A percentile compares a stretch with the other conserved stretches of the same genome.
Evolutionary conservation across 2,888 invertebrate species (phyloP).

Genomic region (Agrochola litura): DNA sequence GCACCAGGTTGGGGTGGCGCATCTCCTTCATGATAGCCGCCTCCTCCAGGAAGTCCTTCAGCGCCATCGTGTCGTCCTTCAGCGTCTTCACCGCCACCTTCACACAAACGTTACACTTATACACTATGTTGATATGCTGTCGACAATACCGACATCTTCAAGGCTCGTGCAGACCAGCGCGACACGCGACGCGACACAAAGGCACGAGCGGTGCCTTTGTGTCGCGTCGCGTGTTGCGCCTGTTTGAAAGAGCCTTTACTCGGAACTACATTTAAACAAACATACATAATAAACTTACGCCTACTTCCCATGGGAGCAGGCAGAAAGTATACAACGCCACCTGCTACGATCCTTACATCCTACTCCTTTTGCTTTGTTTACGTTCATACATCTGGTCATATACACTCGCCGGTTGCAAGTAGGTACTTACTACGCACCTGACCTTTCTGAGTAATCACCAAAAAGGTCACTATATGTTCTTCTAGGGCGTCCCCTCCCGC

Average conservation of each 20-base stretch:
- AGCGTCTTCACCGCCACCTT: conserved; percentile 98
- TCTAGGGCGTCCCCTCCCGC: neutral
- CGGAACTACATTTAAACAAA: neutral
- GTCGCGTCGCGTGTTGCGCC: too few species aligned
- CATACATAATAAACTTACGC: neutral
- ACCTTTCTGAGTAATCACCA: neutral
- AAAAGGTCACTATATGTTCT: too few species aligned
- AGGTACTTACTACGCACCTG: neutral
- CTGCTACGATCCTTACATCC: neutral
- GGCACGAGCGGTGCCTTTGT: too few species aligned
- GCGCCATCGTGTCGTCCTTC: conserved; percentile 99
- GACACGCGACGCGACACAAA: too few species aligned
- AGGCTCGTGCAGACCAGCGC: too few species aligned
- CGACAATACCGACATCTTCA: neutral
- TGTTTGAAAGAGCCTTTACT: too few species aligned
- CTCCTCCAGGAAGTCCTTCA: conserved; percentile 99
- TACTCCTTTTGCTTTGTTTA: neutral
- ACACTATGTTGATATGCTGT: neutral
- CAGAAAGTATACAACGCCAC: neutral
- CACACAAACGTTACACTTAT: neutral
- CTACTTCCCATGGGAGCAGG: neutral
- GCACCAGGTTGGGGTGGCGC: conserved; percentile 99
- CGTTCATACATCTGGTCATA: neutral
- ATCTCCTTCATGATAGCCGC: conserved; percentile 99
- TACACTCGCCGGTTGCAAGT: neutral